These are phyloP conservation scores for Grus americana DNA, from an alignment of 2,113 vertebrate genomes.

Conservation along the genomic window DNA sequence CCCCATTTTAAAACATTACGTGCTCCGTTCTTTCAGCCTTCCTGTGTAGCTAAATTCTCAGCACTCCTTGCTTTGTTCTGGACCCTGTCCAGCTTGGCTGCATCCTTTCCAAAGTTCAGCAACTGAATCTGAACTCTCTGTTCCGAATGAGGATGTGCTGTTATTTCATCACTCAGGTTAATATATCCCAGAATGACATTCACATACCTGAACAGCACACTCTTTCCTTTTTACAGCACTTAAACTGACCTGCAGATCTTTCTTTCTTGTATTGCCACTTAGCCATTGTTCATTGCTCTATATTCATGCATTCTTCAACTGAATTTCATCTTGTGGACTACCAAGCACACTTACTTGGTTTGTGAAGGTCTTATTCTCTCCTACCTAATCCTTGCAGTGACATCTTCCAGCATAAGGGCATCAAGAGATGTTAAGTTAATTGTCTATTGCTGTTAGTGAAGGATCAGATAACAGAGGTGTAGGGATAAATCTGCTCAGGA, in stretches of 20 bases:
- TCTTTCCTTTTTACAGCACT: background rate
- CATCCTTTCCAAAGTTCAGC: conserved; percentile 34
- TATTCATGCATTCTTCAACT: background rate
- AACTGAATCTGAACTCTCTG: background rate
- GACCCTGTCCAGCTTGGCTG: background rate
- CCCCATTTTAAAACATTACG: fast-evolving
- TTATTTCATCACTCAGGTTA: conserved; percentile 43
- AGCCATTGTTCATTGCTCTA: background rate
- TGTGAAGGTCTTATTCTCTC: background rate
- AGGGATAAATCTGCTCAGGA: background rate
- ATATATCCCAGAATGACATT: background rate
- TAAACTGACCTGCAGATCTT: background rate
- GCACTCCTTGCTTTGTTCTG: background rate
- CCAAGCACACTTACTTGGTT: background rate
- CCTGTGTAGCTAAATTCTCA: background rate
- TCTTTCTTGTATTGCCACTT: background rate
- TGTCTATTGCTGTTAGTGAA: background rate
- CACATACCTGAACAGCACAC: background rate
- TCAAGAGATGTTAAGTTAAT: background rate
- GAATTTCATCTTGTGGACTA: background rate
- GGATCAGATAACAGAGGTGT: background rate
- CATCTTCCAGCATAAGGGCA: background rate
- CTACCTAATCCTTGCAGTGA: background rate
- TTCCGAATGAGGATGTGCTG: background rate
- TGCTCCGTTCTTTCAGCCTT: background rate